A percentile compares a stretch with the other conserved stretches of the same genome.
phyloP scores from a whole-genome alignment of 2,797 vertebrate species.

The Hippopotamyrus pictus region DNA sequence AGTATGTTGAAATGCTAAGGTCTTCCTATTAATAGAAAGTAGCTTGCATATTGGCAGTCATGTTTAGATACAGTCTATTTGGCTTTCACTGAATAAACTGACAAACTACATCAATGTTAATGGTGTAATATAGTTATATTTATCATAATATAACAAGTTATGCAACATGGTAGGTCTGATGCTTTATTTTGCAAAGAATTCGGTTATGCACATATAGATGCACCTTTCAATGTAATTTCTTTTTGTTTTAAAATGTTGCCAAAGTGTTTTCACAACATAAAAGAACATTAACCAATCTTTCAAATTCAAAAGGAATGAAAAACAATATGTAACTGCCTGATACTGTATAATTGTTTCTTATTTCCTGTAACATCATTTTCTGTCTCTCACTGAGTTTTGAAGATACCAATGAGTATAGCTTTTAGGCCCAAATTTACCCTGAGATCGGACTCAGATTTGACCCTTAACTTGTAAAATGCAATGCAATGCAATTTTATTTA shows the following conservation, averaged over 20 bases:
- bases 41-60: not conserved
- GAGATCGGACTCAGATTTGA: not conserved
- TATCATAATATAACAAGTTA: not conserved
- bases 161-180: not conserved
- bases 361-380: too few relatives aligned
- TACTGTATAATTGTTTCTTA: too few relatives aligned
- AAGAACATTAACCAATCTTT: not conserved
- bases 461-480: not conserved
- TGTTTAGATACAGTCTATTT: not conserved
- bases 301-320: not conserved
- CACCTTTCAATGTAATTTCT: not conserved
- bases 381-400: not conserved
- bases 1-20: not conserved
- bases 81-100: not conserved
- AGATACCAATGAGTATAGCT: not conserved
- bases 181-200: not conserved
- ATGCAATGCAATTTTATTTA: too few relatives aligned
- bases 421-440: not conserved
- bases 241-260: not conserved
- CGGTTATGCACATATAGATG: not conserved
- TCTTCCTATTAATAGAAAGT: not conserved
- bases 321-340: not conserved
- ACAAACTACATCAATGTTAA: not conserved
- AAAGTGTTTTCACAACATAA: not conserved
- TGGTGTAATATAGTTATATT: not conserved